Base-by-base conservation (phyloP, 2,113 vertebrate species). In the Thamnaconus septentrionalis region DNA sequence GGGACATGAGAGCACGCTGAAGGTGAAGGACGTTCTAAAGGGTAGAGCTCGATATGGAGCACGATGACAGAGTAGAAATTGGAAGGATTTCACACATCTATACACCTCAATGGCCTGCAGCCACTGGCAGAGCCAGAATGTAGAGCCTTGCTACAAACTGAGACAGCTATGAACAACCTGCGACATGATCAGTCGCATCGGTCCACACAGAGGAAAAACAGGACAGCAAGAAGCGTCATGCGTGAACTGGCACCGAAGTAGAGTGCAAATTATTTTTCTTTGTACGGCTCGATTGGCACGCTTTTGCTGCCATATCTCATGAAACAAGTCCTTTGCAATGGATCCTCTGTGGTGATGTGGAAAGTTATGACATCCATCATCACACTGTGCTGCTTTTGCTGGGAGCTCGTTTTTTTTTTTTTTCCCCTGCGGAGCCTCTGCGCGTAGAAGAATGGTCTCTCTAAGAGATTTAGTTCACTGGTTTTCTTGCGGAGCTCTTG, bases 281-380 rank as follows among this genome's bases (percentile, higher is more conserved):
- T n/a, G 53, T 56, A 5, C 56, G 56, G 47, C 18, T 46, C 8
- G 41, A 69, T 56, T 46, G 68, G 59, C 62, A 50, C 64, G 54
- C 56, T 55, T 53, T 3, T 41, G 46, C 64, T 64, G 56, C 54
- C 53, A 18, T 49, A 55, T 76, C 68, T 65, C 47, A 64, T 59
- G 80, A 61, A 73, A 62, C 40, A 57, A 56, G 69, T 75, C 84
- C 74, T 77, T 73, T 73, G 67, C 69, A 70, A 84, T 77, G 76
- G 74, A 87, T 84, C 79, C 72, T 83, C 59, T 62, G 78, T 56
- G 71, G 64, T 64, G 71, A 68, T 71, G 49, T 10, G 52, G 44
- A 59, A 55, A 75, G 84, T 71, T 68, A 71, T 47, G 60, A 65
- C 84, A 85, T 87, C 78, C 77, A 87, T 87, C 84, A 82, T 79